Percentiles rank a stretch among this genome's conserved stretches.
Evolutionary conservation across 1,140 invertebrate species (phyloP).

Genomic region (Diabrotica undecimpunctata): DNA sequence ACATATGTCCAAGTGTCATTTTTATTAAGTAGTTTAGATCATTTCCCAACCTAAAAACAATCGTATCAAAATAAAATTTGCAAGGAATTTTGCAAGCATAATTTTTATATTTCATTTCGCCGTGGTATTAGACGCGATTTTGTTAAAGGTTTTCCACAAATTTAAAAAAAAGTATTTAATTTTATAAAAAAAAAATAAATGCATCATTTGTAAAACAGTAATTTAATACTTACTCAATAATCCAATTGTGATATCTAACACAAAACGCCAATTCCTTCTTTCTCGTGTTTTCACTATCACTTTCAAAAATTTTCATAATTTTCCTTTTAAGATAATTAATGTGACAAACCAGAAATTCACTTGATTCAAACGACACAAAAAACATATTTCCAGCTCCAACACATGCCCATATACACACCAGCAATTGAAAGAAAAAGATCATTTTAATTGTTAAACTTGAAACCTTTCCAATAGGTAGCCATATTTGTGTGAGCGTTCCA

Average conservation of each 20-base stretch:
- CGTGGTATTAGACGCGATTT: too few species aligned
- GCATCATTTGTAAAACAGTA: too few species aligned
- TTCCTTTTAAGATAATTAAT: slow-evolving; percentile 6
- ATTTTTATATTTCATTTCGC: too few species aligned
- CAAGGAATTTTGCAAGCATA: too few species aligned
- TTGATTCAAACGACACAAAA: slow-evolving; percentile 9
- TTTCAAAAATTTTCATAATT: neutral
- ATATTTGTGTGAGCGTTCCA: slow-evolving; percentile 7
- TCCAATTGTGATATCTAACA: slow-evolving; percentile 5
- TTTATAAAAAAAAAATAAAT: too few species aligned
- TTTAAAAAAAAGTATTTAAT: too few species aligned
- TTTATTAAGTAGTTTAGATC: slow-evolving; percentile 12
- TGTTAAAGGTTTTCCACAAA: too few species aligned
- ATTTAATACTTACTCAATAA: slow-evolving; percentile 8
- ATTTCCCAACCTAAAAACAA: slow-evolving; percentile 5
- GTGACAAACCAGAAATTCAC: slow-evolving; percentile 7
- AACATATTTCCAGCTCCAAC: neutral
- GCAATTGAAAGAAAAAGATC: neutral
- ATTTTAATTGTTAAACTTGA: neutral
- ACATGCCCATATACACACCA: neutral
- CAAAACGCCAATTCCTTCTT: neutral
- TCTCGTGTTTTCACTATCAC: neutral
- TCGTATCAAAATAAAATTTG: too few species aligned
- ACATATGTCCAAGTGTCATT: slow-evolving; percentile 10
- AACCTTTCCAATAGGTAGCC: slow-evolving; percentile 4